phyloP scores from a whole-genome alignment of 2,113 vertebrate species.

The Chlamydotis undulata region DNA sequence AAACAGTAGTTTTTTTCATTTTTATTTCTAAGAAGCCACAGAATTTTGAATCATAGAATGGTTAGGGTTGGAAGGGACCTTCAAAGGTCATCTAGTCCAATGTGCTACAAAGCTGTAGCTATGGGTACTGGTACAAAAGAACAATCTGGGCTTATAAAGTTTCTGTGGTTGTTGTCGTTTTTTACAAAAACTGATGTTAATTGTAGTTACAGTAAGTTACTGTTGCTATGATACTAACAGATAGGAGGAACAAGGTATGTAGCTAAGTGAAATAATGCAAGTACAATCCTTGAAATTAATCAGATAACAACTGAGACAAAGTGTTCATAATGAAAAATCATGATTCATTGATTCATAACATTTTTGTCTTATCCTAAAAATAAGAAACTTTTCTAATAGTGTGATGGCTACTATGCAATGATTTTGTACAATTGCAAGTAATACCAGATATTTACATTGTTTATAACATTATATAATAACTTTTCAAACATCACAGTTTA shows the following conservation, averaged over 20 bases:
- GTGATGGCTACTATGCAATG: background rate
- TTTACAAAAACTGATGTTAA: background rate
- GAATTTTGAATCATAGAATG: background rate
- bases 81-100: background rate
- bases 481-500: background rate
- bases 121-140: background rate
- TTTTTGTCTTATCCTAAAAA: background rate
- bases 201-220: background rate
- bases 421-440: background rate
- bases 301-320: background rate
- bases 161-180: background rate
- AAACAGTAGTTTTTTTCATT: background rate
- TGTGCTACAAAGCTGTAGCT: background rate
- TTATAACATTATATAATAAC: background rate
- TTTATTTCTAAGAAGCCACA: background rate
- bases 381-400: background rate
- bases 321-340: background rate
- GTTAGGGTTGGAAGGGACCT: too few relatives aligned
- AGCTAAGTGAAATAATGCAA: background rate
- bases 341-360: background rate
- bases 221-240: background rate
- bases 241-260: background rate
- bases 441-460: background rate
- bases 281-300: background rate
- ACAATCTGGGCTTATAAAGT: too few relatives aligned